Percentiles rank a stretch among this genome's conserved stretches.
These are phyloP conservation scores for Vireo griseus DNA, from an alignment of 2,797 vertebrate species.

Conservation along the genomic window DNA sequence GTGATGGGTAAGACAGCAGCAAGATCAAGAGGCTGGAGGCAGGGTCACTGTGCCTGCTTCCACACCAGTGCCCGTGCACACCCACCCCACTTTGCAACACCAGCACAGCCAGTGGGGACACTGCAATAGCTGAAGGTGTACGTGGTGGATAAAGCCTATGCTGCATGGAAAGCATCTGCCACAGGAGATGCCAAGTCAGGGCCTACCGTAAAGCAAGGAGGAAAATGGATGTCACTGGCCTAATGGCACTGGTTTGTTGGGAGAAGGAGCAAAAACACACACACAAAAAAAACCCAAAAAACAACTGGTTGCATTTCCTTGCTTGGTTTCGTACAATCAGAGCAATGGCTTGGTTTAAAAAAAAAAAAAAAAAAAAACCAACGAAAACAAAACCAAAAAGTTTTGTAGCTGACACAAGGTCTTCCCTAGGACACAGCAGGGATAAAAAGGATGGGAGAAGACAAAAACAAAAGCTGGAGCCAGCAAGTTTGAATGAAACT, in stretches of 20 bases:
- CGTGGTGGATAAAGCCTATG: background rate
- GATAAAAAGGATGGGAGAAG: background rate
- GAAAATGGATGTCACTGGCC: background rate
- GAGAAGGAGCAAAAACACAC: background rate
- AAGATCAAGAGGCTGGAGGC: background rate
- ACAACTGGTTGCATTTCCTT: background rate
- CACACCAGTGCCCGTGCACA: background rate
- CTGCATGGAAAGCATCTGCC: background rate
- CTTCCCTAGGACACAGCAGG: background rate
- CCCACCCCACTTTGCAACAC: background rate
- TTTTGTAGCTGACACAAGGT: background rate
- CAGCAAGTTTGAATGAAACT: constrained; percentile 7
- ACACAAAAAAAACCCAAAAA: background rate
- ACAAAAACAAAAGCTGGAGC: background rate
- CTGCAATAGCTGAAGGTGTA: background rate
- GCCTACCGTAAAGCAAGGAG: background rate
- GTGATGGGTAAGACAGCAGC: background rate
- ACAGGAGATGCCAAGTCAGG: background rate
- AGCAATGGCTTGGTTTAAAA: background rate
- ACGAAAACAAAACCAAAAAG: background rate
- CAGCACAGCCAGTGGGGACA: background rate
- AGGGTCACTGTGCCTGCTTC: background rate
- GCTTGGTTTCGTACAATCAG: background rate
- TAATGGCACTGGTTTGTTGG: background rate
- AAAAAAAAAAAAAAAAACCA: too few relatives aligned